Conservation (phyloP, 2,113 vertebrate genomes). For the Corynorhinus townsendii region DNA sequence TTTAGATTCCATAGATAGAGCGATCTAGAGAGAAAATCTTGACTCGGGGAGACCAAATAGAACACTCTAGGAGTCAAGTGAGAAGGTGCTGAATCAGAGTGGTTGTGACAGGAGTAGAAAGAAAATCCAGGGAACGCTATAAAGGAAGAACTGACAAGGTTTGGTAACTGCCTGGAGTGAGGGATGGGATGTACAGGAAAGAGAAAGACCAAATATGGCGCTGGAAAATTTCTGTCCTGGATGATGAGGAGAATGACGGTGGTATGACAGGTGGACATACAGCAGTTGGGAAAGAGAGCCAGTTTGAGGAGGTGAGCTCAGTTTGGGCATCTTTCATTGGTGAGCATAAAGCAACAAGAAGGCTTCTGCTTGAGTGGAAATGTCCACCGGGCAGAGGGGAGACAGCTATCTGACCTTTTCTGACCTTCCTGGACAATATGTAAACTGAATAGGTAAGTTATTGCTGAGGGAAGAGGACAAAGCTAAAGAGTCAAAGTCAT, state of each 20-base stretch:
- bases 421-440: neutral
- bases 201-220: neutral
- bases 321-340: neutral
- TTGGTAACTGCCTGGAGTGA: neutral
- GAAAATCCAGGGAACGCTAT: neutral
- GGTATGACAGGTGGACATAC: neutral
- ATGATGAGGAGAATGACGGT: neutral
- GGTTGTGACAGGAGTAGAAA: neutral
- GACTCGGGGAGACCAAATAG: neutral
- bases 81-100: neutral
- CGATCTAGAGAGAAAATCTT: neutral
- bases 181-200: neutral
- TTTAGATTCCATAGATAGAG: neutral
- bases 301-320: neutral
- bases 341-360: neutral
- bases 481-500: neutral
- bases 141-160: neutral
- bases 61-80: neutral
- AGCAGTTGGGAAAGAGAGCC: neutral
- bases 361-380: neutral
- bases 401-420: neutral
- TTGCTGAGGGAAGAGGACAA: neutral
- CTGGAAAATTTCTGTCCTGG: neutral
- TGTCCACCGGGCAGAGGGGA: neutral
- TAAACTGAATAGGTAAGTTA: neutral